phyloP scores from a whole-genome alignment of 2,113 vertebrate species.

The Gallinago jamesoni region DNA sequence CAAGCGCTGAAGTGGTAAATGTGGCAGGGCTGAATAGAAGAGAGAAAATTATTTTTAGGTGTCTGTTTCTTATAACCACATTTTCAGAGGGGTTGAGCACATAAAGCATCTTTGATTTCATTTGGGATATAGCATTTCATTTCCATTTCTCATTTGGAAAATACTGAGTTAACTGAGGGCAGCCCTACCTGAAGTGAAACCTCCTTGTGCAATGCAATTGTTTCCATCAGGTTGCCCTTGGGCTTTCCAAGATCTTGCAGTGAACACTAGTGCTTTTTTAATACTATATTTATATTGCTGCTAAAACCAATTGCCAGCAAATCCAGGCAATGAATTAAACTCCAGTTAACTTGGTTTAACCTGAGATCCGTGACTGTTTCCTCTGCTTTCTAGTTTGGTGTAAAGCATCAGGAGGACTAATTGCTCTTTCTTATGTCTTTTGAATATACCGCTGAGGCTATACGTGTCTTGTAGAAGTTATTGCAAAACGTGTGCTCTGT shows the following conservation, averaged over 20 bases:
- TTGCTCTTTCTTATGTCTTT: neutral
- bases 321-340: neutral
- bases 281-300: neutral
- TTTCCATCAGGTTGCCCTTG: neutral
- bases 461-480: neutral
- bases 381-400: neutral
- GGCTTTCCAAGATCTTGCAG: neutral
- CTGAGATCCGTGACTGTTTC: rapidly evolving
- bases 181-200: neutral
- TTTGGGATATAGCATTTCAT: neutral
- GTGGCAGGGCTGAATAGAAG: neutral
- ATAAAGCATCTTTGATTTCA: neutral
- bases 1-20: neutral
- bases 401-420: neutral
- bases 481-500: neutral
- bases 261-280: neutral
- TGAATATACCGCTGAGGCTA: neutral
- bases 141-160: neutral
- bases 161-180: neutral
- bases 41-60: neutral
- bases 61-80: neutral
- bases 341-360: neutral
- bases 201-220: neutral
- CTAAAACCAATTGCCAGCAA: neutral
- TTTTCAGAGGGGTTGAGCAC: neutral